Conservation (phyloP, 1,140 invertebrate genomes). For the Eurosta solidaginis region DNA sequence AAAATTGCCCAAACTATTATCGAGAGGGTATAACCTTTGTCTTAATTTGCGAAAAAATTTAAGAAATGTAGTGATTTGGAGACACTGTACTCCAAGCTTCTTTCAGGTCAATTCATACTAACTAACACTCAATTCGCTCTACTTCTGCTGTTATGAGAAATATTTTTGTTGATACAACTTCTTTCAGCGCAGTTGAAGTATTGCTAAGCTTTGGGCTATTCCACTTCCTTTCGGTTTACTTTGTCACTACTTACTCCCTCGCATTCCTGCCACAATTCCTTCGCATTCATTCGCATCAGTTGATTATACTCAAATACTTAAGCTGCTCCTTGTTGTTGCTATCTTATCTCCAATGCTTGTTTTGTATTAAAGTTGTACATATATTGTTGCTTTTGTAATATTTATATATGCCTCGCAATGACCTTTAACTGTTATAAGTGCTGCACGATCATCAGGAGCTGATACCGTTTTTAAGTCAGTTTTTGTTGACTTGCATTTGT, state of each 20-base stretch:
- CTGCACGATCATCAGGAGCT: slow-evolving; percentile 37
- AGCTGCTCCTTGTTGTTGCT: background rate
- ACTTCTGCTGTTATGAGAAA: background rate
- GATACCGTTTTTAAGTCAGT: slow-evolving; percentile 34
- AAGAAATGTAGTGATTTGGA: too few relatives aligned
- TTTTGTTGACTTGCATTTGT: background rate
- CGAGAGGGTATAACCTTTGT: too few relatives aligned
- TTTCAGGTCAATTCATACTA: too few relatives aligned
- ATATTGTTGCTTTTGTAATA: slow-evolving; percentile 14
- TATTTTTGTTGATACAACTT: background rate
- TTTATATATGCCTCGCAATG: slow-evolving; percentile 34
- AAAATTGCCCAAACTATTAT: too few relatives aligned
- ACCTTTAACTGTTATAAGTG: slow-evolving; percentile 41
- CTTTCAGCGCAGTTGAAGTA: background rate
- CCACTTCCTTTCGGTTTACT: background rate
- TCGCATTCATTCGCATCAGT: slow-evolving; percentile 4
- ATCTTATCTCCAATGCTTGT: slow-evolving; percentile 9
- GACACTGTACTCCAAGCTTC: too few relatives aligned
- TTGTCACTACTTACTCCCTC: slow-evolving; percentile 20
- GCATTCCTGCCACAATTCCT: slow-evolving; percentile 21
- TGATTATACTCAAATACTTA: background rate
- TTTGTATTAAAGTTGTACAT: background rate
- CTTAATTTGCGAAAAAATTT: too few relatives aligned
- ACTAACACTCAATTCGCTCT: background rate
- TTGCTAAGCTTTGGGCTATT: background rate